Evolutionary conservation across 2,797 vertebrate species (phyloP).

Genomic region (Sarcophilus harrisii): DNA sequence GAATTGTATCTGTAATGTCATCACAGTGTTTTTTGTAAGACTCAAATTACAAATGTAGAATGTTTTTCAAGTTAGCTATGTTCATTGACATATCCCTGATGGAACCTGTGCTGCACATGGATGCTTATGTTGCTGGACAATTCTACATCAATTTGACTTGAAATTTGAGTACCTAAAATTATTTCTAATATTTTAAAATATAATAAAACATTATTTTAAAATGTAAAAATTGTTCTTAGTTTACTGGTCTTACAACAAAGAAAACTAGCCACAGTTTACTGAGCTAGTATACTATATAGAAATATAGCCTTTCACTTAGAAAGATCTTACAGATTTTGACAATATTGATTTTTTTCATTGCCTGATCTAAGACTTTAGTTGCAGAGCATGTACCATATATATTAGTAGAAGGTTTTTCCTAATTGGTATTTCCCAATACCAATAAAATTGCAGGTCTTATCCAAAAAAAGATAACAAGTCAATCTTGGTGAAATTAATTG

Average conservation of each 20-base stretch:
- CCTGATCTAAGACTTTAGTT: neutral
- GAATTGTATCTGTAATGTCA: neutral
- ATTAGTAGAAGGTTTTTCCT: neutral
- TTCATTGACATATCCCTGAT: neutral
- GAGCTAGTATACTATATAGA: neutral
- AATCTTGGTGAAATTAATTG: constrained; percentile 37
- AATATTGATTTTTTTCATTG: neutral
- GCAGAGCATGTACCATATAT: neutral
- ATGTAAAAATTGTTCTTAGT: neutral
- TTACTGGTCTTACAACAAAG: neutral
- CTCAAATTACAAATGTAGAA: neutral
- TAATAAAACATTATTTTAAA: neutral
- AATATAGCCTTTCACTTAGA: neutral
- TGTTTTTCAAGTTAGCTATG: neutral
- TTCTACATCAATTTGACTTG: neutral
- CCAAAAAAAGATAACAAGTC: neutral
- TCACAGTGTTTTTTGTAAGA: neutral
- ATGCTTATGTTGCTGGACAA: constrained; percentile 47
- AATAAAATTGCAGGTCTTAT: neutral
- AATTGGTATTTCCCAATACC: neutral
- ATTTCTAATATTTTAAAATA: neutral
- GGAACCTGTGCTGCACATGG: neutral
- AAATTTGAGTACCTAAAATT: neutral
- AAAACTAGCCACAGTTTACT: neutral
- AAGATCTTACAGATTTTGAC: neutral